phyloP scores from a whole-genome alignment of 1,140 invertebrate genomes.

The Watersipora subatra region DNA sequence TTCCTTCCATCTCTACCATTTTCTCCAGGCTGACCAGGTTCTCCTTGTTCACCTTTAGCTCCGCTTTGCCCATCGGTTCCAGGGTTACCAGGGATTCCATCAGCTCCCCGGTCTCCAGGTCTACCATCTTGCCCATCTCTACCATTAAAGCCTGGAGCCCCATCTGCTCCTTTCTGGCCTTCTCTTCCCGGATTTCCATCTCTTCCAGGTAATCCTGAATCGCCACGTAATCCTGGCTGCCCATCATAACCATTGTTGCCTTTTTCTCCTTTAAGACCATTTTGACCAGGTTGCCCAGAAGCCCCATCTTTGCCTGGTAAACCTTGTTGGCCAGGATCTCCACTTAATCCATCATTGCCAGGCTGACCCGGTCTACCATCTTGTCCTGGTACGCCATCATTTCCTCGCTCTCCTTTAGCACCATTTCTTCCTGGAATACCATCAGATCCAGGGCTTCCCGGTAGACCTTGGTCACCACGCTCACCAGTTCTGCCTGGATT shows the following conservation, averaged over 20 bases:
- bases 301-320: constrained; percentile 17
- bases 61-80: constrained; percentile 2
- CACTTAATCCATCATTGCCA: constrained; percentile 21
- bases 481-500: constrained; percentile 38
- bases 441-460: constrained; percentile 16
- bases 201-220: constrained; percentile 18
- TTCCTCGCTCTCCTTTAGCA: constrained; percentile 24
- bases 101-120: neutral
- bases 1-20: neutral
- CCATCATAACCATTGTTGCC: constrained; percentile 18
- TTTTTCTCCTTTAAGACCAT: constrained; percentile 21
- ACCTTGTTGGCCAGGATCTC: constrained; percentile 19
- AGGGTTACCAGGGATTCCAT: neutral
- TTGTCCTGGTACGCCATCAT: constrained; percentile 31
- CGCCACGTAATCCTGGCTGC: constrained; percentile 18
- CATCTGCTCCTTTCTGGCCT: neutral
- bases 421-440: constrained; percentile 20
- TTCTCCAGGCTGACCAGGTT: neutral
- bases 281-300: constrained; percentile 12
- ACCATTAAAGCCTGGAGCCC: neutral
- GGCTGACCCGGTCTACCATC: constrained; percentile 20
- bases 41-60: too few relatives aligned
- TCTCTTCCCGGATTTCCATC: constrained; percentile 17
- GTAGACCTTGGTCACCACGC: constrained; percentile 18
- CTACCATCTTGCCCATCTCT: too few relatives aligned